Base-by-base conservation (phyloP, 2,113 vertebrate genomes). In the Pachyramphus minor region DNA sequence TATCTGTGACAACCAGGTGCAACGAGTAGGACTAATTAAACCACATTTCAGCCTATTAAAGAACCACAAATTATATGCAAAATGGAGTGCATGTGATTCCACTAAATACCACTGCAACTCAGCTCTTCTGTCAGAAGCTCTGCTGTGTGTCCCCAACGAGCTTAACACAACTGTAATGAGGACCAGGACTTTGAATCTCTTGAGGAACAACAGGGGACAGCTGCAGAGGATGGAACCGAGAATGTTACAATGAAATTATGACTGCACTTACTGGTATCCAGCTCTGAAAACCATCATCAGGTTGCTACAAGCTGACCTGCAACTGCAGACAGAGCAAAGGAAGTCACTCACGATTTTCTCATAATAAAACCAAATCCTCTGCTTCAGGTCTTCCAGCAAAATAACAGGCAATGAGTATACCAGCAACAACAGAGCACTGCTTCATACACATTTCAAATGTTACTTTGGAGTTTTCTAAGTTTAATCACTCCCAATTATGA, bases 121-220 rank as follows among this genome's bases (percentile, higher is more conserved):
- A 79, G 11, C 42, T 83, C 73, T 71, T 93, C 84, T 83, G 63
- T 85, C 81, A 85, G 55, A 91, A 37, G 50, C 27, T 93, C 47
- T 89, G 72, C 81, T 62, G 35, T 15, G 24, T 22, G 76, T 93
- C 72, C 60, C 60, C 6, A 4, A 58, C 2, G 9, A 67, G 83
- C 66, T 82, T 68, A 94, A 87, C 71, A 53, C 50, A 94, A 80
- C 8, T 62, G 27, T 91, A 97, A 93, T 59, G 82, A 95, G 87
- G 84, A 97, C 83, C 91, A 93, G 56, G 91, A 81, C 82, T 85
- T 39, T 39, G 58, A 83, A 73, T 71, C 77, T 89, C 84, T 14
- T 50, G 87, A 87, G 52, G 35, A 94, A 53, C 76, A 93, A 92
- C 64, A 68, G 39, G 68, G 92, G 85, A 89, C 88, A 93, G 88